Base-by-base conservation (phyloP, 2,113 vertebrate genomes). In the Patagioenas fasciata region DNA sequence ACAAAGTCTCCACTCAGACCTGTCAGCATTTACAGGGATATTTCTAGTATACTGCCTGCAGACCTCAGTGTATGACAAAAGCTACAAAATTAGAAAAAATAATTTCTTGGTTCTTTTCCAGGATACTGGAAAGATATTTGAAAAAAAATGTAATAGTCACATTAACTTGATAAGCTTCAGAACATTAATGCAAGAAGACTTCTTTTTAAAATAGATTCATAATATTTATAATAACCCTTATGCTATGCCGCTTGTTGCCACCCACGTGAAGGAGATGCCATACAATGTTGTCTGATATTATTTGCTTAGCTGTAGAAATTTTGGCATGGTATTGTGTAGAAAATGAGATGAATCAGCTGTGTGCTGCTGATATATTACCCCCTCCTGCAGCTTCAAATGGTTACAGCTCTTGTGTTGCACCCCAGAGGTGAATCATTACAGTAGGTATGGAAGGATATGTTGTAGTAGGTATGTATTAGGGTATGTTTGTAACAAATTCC, bases 181-280 rank as follows among this genome's bases (percentile, higher is more conserved):
- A 91, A 93, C 57, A 85, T 54, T 60, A 81, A 79, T 34, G 38
- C 13, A 71, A 88, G 65, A 38, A 18, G 72, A 80, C 7, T 9
- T 74, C 42, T 74, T n/a, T 86, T 89, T 75, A 40, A 54, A 58
- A 87, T 8, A 36, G 47, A 85, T 94, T 95, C 34, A 83, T 24
- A 80, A 82, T 90, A 83, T 95, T 91, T 85, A 83, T 70, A 88
- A 72, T 86, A 85, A 81, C 74, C 31, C 73, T 92, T 94, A 85
- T 75, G 58, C n/a, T 78, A 21, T 64, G 53, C 19, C 36, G 38
- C 21, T 57, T 66, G 80, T 80, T 91, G 38, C 78, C 62, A 81
- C n/a, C 56, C 61, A 86, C 14, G 0, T 85, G 82, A 94, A 95
- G 86, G 26, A 57, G 62, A 58, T 11, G 26, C 47, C 48, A 32